phyloP scores from a whole-genome alignment of 2,113 vertebrate species.

The Petaurus breviceps region DNA sequence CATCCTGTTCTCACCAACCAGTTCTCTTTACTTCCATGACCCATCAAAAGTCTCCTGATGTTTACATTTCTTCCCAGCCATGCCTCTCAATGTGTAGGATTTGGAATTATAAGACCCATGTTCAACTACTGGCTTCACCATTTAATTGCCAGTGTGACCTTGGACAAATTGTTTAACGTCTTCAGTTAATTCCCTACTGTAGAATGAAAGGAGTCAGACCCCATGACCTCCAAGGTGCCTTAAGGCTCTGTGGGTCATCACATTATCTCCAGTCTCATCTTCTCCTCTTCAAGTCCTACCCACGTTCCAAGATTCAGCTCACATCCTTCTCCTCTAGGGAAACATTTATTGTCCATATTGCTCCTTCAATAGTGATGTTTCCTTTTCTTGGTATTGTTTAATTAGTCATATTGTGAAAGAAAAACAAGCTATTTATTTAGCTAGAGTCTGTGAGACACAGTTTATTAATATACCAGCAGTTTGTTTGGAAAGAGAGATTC shows the following conservation, averaged over 20 bases:
- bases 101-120: background rate
- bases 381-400: background rate
- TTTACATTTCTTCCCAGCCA: background rate
- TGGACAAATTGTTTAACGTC: background rate
- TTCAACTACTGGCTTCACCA: background rate
- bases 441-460: background rate
- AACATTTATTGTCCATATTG: background rate
- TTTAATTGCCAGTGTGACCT: background rate
- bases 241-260: background rate
- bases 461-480: background rate
- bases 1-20: background rate
- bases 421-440: background rate
- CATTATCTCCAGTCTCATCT: background rate
- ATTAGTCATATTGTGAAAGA: background rate
- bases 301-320: background rate
- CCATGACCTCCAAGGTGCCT: background rate
- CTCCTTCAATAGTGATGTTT: background rate
- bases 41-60: background rate
- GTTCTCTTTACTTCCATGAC: background rate
- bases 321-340: background rate
- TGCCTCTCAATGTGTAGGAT: background rate
- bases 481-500: background rate
- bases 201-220: background rate
- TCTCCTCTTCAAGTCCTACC: background rate
- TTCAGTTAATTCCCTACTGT: background rate